Conservation (phyloP, 2,888 invertebrate genomes). For the Tipula lateralis region DNA sequence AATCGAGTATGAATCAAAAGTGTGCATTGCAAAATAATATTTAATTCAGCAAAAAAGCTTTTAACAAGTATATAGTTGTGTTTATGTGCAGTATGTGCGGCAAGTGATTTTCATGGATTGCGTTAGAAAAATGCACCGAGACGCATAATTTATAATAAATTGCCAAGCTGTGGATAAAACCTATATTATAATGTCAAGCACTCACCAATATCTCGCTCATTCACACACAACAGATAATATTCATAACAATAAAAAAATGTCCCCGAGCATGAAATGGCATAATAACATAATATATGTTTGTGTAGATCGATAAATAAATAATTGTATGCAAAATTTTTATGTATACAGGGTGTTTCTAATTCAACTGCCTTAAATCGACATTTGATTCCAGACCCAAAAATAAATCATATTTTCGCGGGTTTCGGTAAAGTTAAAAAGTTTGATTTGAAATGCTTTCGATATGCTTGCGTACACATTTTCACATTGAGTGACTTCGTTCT, state of each 20-base stretch:
- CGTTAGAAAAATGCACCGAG: no score
- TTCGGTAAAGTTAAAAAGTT: no score
- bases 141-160: neutral
- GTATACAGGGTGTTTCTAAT: no score
- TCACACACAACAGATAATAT: neutral
- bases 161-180: neutral
- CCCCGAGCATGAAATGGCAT: constrained; percentile 7
- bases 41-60: neutral
- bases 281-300: neutral
- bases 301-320: neutral
- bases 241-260: neutral
- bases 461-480: no score
- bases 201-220: no score
- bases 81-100: neutral
- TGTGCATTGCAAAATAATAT: constrained; percentile 12
- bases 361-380: no score
- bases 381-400: no score
- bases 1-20: neutral
- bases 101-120: no score
- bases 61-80: neutral
- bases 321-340: neutral
- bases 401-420: no score
- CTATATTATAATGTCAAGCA: no score
- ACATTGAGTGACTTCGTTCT: no score
- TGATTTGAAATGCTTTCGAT: no score